phyloP scores from a whole-genome alignment of 2,113 vertebrate species.

The Excalfactoria chinensis region DNA sequence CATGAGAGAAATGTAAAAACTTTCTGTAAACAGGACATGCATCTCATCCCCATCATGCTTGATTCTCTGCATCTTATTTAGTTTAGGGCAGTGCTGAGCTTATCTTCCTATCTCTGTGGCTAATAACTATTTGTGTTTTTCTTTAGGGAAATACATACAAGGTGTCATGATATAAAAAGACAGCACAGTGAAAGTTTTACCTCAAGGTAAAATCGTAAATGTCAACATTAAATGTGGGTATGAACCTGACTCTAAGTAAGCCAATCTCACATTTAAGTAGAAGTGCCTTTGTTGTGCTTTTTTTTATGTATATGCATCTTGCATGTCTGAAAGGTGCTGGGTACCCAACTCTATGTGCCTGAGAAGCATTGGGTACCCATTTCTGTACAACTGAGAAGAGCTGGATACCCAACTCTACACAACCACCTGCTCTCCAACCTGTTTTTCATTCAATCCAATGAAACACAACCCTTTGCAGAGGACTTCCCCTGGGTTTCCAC shows the following conservation, averaged over 20 bases:
- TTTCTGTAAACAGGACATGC: not conserved
- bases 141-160: not conserved
- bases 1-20: not conserved
- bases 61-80: not conserved
- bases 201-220: not conserved
- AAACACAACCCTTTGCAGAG: not conserved
- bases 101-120: not conserved
- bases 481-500: not conserved
- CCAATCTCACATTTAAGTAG: not conserved
- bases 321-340: fast-evolving
- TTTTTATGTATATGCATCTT: not conserved
- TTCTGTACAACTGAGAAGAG: not conserved
- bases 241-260: not conserved
- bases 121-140: not conserved
- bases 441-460: not conserved
- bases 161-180: not conserved
- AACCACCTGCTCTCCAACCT: not conserved
- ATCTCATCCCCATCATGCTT: not conserved
- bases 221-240: not conserved
- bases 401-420: not conserved
- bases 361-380: not conserved
- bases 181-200: not conserved
- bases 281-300: not conserved
- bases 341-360: not conserved
- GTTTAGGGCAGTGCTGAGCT: not conserved